These are phyloP conservation scores for Oxyura jamaicensis DNA, from an alignment of 2,113 vertebrate genomes.

Conservation along the genomic window DNA sequence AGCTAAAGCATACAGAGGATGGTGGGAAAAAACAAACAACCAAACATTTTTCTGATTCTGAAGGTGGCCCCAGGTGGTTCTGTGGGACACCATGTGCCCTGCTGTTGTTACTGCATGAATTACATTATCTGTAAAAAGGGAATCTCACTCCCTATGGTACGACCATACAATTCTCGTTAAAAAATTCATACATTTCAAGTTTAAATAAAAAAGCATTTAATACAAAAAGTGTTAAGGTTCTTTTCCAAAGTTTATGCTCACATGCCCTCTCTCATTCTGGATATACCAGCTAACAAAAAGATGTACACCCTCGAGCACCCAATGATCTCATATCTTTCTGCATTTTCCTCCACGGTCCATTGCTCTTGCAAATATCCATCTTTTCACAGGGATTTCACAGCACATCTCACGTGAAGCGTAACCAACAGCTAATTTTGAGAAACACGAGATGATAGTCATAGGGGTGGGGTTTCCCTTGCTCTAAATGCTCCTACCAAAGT, in stretches of 20 bases:
- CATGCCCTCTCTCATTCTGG: neutral
- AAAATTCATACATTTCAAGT: neutral
- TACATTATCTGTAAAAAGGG: neutral
- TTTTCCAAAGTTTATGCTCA: neutral
- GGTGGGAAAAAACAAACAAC: neutral
- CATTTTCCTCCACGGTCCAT: neutral
- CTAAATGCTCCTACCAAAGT: neutral
- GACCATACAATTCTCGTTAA: neutral
- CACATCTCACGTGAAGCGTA: neutral
- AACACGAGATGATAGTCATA: accelerated
- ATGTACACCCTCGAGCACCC: neutral
- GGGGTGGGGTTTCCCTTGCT: neutral
- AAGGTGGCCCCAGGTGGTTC: neutral
- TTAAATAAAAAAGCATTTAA: neutral
- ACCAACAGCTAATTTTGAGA: neutral
- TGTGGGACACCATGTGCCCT: neutral
- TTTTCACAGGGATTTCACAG: neutral
- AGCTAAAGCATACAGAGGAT: neutral
- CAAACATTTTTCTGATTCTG: too few relatives aligned
- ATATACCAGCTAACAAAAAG: neutral
- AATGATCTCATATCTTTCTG: neutral
- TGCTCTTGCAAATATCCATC: neutral
- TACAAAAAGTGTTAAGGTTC: neutral
- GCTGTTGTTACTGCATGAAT: neutral
- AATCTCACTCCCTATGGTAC: neutral